phyloP scores from a whole-genome alignment of 2,888 invertebrate species.

The Trilocha varians region DNA sequence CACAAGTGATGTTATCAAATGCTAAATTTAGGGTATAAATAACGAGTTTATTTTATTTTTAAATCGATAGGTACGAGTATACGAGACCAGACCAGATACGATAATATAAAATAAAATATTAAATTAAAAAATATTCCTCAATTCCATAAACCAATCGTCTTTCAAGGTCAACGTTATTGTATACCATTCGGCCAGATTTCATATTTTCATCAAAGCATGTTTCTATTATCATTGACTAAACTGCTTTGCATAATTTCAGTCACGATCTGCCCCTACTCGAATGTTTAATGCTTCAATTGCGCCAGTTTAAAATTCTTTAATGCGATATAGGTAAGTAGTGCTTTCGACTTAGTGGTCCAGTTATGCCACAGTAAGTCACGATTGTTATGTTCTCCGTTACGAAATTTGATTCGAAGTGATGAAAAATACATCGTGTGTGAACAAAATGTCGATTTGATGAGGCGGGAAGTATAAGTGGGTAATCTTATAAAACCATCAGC shows the following conservation, averaged over 20 bases:
- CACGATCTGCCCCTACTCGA: conserved; percentile 45
- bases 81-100: too few relatives aligned
- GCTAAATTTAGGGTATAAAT: too few relatives aligned
- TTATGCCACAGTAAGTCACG: conserved; percentile 26
- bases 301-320: conserved; percentile 44
- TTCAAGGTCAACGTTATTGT: conserved; percentile 4
- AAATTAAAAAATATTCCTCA: not conserved
- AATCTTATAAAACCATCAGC: too few relatives aligned
- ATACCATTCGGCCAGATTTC: conserved; percentile 1
- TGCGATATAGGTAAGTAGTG: conserved; percentile 47
- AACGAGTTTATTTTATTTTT: too few relatives aligned
- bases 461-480: not conserved
- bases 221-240: conserved; percentile 42
- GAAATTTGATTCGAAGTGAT: conserved; percentile 41
- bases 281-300: conserved; percentile 50
- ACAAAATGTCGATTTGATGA: not conserved
- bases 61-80: too few relatives aligned
- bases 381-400: conserved; percentile 36
- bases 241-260: conserved; percentile 54
- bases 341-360: conserved; percentile 46
- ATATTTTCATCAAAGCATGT: conserved; percentile 34
- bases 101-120: not conserved
- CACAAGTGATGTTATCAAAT: too few relatives aligned
- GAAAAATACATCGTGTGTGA: not conserved
- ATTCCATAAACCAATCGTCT: conserved; percentile 14